Evolutionary conservation across 1,140 invertebrate genomes (phyloP).

Genomic region (Drosophila oshimai): DNA sequence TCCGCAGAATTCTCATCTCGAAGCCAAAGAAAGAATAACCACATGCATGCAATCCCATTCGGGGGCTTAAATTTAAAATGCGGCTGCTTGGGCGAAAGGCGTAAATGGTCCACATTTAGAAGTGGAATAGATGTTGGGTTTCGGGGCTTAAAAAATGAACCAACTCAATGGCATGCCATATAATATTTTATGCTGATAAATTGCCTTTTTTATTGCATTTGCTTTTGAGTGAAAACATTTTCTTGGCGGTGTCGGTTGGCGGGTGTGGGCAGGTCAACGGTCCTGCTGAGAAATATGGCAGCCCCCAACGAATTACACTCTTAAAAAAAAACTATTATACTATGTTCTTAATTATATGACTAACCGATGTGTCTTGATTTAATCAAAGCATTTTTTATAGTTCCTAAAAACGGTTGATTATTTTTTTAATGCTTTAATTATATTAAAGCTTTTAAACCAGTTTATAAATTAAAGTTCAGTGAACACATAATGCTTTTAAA

Average conservation of each 20-base stretch:
- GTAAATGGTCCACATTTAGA: constrained; percentile 58
- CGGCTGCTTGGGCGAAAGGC: constrained; percentile 10
- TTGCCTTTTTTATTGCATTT: constrained; percentile 81
- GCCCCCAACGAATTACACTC: constrained; percentile 2
- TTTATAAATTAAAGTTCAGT: too few relatives aligned
- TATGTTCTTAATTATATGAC: too few relatives aligned
- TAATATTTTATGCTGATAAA: constrained; percentile 82
- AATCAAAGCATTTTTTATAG: too few relatives aligned
- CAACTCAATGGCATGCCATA: constrained; percentile 78
- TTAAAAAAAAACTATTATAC: background rate
- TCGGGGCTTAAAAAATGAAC: constrained; percentile 59
- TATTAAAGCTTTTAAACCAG: too few relatives aligned
- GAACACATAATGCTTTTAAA: too few relatives aligned
- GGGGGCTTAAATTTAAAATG: constrained; percentile 65
- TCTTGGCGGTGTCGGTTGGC: constrained; percentile 39
- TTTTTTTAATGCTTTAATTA: background rate
- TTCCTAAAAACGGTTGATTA: too few relatives aligned
- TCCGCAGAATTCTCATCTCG: constrained; percentile 1
- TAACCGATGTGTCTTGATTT: too few relatives aligned
- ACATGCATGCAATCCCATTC: constrained; percentile 38
- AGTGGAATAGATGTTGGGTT: constrained; percentile 1
- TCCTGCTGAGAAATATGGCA: constrained; percentile 62
- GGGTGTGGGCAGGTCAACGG: constrained; percentile 62
- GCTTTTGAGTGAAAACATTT: constrained; percentile 81
- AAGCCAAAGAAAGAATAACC: constrained; percentile 16